Evolutionary conservation across 1,140 invertebrate species (phyloP).

Genomic region (Pachypsylla venusta): DNA sequence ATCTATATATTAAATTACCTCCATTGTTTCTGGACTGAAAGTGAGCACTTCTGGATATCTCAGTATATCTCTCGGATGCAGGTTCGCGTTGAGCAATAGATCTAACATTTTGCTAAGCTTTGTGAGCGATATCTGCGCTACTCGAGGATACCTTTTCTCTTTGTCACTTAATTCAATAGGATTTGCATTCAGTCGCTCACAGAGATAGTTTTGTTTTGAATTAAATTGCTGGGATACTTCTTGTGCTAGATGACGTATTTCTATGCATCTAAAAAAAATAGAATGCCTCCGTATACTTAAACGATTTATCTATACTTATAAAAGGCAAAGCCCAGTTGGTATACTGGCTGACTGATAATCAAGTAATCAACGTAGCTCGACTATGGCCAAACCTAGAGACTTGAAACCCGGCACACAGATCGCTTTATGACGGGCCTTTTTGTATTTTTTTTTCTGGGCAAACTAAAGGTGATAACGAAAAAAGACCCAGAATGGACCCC

Average conservation of each 20-base stretch:
- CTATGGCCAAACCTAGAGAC: no score
- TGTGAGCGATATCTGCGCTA: background rate
- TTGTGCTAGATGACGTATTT: background rate
- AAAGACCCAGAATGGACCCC: no score
- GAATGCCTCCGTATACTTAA: no score
- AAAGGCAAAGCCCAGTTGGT: no score
- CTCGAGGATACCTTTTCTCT: background rate
- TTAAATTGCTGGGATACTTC: background rate
- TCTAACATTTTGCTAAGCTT: background rate
- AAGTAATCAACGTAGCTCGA: no score
- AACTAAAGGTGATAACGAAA: no score
- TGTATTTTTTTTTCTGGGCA: no score
- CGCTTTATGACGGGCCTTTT: no score
- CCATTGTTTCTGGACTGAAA: constrained; percentile 4
- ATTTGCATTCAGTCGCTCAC: background rate
- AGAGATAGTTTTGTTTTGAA: background rate
- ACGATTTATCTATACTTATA: no score
- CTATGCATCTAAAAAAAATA: constrained; percentile 4
- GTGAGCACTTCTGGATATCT: background rate
- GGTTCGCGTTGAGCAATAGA: background rate
- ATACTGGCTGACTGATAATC: no score
- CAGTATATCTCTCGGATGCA: background rate
- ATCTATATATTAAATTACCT: no score
- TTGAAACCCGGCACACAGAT: no score
- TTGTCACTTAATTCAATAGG: background rate